These are phyloP conservation scores for Anolis carolinensis DNA, from an alignment of 2,113 vertebrate species.

Conservation along the genomic window DNA sequence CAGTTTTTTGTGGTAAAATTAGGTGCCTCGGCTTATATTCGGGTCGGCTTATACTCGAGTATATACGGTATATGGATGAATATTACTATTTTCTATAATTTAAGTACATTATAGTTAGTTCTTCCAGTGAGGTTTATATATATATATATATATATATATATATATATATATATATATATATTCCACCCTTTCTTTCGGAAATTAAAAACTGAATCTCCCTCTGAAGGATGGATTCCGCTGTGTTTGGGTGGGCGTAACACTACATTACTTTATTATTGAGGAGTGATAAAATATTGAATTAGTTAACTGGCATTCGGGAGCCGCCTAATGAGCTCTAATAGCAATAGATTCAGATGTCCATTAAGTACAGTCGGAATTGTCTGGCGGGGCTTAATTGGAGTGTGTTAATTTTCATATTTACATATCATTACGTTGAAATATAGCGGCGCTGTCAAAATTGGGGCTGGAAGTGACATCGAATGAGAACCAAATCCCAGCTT, in stretches of 20 bases:
- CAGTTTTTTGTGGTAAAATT: no score
- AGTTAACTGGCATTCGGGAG: slow-evolving; percentile 55
- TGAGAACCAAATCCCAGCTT: neutral
- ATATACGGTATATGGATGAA: no score
- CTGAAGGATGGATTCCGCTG: neutral
- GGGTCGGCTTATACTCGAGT: no score
- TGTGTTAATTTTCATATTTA: slow-evolving; percentile 59
- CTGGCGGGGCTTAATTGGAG: slow-evolving; percentile 48
- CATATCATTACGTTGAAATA: slow-evolving; percentile 37
- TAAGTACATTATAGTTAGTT: neutral
- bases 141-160: no score
- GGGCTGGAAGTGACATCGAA: slow-evolving; percentile 32
- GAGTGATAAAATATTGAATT: slow-evolving; percentile 55
- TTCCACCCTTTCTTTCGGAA: neutral
- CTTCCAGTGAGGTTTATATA: neutral
- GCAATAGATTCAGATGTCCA: slow-evolving; percentile 45
- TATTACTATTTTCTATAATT: no score
- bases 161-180: no score
- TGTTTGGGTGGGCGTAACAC: neutral
- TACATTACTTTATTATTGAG: slow-evolving; percentile 39
- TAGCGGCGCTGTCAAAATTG: slow-evolving; percentile 50
- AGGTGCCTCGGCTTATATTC: no score
- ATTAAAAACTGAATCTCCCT: neutral
- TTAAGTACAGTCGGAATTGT: slow-evolving; percentile 43
- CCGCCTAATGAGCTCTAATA: slow-evolving; percentile 60